Evolutionary conservation across 2,113 vertebrate genomes (phyloP).

Genomic region (Nannospalax galili): DNA sequence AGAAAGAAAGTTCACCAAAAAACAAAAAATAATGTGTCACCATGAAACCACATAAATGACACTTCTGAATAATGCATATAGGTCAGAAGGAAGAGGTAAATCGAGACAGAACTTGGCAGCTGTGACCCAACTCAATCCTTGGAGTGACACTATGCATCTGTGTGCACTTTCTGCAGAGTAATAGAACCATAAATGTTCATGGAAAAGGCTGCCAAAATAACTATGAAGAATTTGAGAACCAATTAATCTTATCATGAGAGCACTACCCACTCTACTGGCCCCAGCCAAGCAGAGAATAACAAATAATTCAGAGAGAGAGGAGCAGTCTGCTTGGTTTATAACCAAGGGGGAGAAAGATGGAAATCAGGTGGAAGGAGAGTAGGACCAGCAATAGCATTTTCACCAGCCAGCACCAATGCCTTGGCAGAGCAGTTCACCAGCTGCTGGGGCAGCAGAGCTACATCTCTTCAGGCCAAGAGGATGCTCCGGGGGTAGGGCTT

Average conservation of each 20-base stretch:
- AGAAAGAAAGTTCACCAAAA: neutral
- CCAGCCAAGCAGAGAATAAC: conserved; percentile 11
- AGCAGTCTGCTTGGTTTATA: neutral
- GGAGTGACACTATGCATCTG: neutral
- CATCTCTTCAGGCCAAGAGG: neutral
- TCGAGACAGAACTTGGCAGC: neutral
- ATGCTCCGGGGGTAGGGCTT: neutral
- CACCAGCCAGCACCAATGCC: neutral
- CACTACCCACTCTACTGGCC: neutral
- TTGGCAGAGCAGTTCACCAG: too few relatives aligned
- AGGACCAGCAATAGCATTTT: neutral
- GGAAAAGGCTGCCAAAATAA: neutral
- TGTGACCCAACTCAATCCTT: neutral
- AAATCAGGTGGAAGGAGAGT: neutral
- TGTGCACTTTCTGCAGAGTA: neutral
- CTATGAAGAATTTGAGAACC: conserved; percentile 22
- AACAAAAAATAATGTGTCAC: neutral
- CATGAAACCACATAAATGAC: neutral
- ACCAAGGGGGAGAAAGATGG: neutral
- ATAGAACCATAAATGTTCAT: neutral
- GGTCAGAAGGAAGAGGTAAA: neutral
- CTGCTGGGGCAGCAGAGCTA: neutral
- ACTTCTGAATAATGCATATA: neutral
- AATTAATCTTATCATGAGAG: neutral
- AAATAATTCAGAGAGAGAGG: neutral